Evolutionary conservation across 2,888 invertebrate genomes (phyloP).

Genomic region (Drepanosiphum platanoidis): DNA sequence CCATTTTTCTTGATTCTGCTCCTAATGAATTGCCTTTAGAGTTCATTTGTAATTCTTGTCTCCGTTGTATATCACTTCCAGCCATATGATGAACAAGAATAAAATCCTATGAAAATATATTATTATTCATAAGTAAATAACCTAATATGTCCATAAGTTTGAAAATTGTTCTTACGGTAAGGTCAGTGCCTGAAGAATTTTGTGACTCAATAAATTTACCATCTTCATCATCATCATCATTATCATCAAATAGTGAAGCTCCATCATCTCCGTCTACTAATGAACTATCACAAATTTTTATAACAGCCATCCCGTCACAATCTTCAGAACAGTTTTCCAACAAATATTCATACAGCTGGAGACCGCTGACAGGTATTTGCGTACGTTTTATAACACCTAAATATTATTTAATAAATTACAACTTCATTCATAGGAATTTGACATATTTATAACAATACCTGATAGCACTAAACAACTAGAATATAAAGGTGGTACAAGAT

Average conservation of each 20-base stretch:
- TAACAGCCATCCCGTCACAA: conserved; percentile 45
- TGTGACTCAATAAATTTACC: not conserved
- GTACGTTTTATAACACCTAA: conserved; percentile 40
- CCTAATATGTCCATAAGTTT: not conserved
- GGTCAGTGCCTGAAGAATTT: not conserved
- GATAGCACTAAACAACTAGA: conserved; percentile 78
- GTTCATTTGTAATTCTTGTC: conserved; percentile 28
- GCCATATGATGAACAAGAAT: conserved; percentile 46
- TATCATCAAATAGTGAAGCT: conserved; percentile 41
- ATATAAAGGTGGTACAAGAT: conserved; percentile 80
- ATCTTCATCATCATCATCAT: conserved; percentile 11
- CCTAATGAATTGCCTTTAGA: not conserved
- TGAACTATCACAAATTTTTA: conserved; percentile 36
- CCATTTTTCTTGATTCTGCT: not conserved
- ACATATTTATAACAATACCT: conserved; percentile 69
- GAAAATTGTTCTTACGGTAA: conserved; percentile 7
- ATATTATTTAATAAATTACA: not conserved
- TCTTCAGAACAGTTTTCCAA: conserved; percentile 27
- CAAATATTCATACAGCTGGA: conserved; percentile 48
- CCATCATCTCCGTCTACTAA: conserved; percentile 31
- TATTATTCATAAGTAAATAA: not conserved
- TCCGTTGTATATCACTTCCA: conserved; percentile 48
- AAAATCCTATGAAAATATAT: conserved; percentile 18
- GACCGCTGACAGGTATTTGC: conserved; percentile 37
- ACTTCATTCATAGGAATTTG: not conserved